Conservation (phyloP, 2,888 invertebrate genomes). For the Megastigmus dorsalis region DNA sequence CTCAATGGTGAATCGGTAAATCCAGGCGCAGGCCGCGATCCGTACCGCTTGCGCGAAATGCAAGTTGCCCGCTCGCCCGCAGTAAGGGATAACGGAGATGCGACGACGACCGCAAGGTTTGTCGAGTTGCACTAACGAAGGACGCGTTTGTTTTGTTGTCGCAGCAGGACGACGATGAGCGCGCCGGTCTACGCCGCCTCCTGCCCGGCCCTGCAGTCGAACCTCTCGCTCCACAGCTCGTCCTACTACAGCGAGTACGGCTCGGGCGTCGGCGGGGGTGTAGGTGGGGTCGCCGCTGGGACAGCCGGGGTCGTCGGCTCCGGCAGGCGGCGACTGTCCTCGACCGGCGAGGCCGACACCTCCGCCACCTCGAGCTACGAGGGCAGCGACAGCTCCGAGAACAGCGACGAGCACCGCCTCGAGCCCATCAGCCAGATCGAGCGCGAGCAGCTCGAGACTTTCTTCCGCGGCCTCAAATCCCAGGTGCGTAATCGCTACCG, state of each 20-base stretch:
- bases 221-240: not conserved
- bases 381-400: not conserved
- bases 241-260: not conserved
- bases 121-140: too few relatives aligned
- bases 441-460: not conserved
- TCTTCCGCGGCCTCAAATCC: constrained; percentile 1
- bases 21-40: too few relatives aligned
- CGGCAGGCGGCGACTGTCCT: not conserved
- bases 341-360: not conserved
- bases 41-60: too few relatives aligned
- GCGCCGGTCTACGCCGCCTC: not conserved
- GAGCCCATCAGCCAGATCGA: not conserved
- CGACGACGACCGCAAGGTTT: too few relatives aligned
- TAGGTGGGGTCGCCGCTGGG: too few relatives aligned
- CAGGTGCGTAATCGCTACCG: too few relatives aligned
- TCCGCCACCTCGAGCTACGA: not conserved
- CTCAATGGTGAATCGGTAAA: too few relatives aligned
- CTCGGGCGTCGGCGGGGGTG: too few relatives aligned
- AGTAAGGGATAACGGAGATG: too few relatives aligned
- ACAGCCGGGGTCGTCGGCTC: too few relatives aligned
- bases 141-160: too few relatives aligned
- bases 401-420: not conserved
- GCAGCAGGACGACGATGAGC: not conserved
- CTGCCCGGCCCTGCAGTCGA: not conserved
- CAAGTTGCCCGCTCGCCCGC: too few relatives aligned